These are phyloP conservation scores for Oedothorax gibbosus DNA, from an alignment of 1,140 invertebrate species.

Conservation along the genomic window DNA sequence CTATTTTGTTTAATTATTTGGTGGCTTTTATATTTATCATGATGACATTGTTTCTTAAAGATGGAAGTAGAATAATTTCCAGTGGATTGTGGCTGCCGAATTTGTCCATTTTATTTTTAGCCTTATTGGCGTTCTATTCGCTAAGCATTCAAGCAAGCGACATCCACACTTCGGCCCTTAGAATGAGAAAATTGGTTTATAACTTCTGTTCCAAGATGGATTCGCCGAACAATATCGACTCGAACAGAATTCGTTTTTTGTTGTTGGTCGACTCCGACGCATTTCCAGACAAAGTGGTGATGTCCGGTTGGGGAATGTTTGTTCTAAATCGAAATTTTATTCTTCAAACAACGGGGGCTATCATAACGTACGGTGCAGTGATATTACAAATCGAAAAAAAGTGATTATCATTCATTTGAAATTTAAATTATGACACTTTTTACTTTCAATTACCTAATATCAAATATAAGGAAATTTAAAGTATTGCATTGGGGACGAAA, in stretches of 20 bases:
- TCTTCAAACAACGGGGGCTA: constrained; percentile 38
- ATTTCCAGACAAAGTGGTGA: constrained; percentile 6
- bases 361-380: constrained; percentile 21
- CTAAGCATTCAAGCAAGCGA: constrained; percentile 22
- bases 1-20: background rate
- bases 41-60: constrained; percentile 2
- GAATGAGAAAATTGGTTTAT: background rate
- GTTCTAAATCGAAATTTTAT: constrained; percentile 19
- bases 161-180: background rate
- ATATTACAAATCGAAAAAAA: constrained; percentile 7
- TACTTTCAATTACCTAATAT: too few relatives aligned
- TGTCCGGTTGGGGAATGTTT: constrained; percentile 14
- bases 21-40: constrained; percentile 31
- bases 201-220: constrained; percentile 1
- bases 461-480: too few relatives aligned
- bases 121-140: constrained; percentile 9
- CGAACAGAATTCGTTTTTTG: background rate
- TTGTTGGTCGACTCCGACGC: background rate
- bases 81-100: background rate
- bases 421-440: too few relatives aligned
- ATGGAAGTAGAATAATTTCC: background rate
- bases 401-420: too few relatives aligned
- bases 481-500: too few relatives aligned
- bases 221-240: background rate
- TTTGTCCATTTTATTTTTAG: background rate